Evolutionary conservation across 2,888 invertebrate species (phyloP).

Genomic region (Drosophila trichaetosa): DNA sequence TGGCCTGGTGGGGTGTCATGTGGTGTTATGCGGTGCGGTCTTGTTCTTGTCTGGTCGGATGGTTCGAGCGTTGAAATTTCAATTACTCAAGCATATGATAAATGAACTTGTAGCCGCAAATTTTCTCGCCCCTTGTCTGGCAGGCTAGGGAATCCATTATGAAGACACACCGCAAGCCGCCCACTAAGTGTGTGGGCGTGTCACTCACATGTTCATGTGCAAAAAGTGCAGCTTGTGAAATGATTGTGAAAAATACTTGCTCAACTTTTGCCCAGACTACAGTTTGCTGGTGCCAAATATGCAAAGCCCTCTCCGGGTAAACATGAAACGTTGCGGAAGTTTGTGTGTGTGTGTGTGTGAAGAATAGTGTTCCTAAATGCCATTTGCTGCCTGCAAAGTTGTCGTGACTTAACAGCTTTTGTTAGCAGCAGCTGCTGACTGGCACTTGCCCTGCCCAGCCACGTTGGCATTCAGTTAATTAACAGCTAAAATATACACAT

Average conservation of each 20-base stretch:
- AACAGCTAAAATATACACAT: slow-evolving; percentile 60
- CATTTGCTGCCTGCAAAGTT: slow-evolving; percentile 66
- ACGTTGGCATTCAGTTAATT: slow-evolving; percentile 72
- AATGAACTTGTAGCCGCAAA: slow-evolving; percentile 79
- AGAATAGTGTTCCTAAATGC: slow-evolving; percentile 57
- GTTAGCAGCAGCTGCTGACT: slow-evolving; percentile 24
- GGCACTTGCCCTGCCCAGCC: slow-evolving; percentile 42
- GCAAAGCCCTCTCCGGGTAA: slow-evolving; percentile 47
- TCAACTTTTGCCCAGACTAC: slow-evolving; percentile 41
- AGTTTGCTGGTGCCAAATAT: slow-evolving; percentile 48
- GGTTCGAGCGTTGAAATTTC: slow-evolving; percentile 72
- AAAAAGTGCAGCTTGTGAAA: slow-evolving; percentile 58
- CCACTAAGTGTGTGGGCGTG: slow-evolving; percentile 78
- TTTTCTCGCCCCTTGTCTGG: slow-evolving; percentile 74
- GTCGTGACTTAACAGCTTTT: slow-evolving; percentile 71
- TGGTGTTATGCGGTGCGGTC: slow-evolving; percentile 6
- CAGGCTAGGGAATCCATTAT: slow-evolving; percentile 64
- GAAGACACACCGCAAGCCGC: slow-evolving; percentile 70
- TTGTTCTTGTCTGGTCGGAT: slow-evolving; percentile 35
- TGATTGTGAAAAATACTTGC: slow-evolving; percentile 58
- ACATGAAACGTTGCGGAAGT: slow-evolving; percentile 9
- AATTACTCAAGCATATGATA: slow-evolving; percentile 79
- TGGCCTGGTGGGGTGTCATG: slow-evolving; percentile 2
- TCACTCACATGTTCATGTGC: slow-evolving; percentile 38
- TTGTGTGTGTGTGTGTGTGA: not conserved